Conservation (phyloP, 2,113 vertebrate species). For the Aegithalos caudatus region DNA sequence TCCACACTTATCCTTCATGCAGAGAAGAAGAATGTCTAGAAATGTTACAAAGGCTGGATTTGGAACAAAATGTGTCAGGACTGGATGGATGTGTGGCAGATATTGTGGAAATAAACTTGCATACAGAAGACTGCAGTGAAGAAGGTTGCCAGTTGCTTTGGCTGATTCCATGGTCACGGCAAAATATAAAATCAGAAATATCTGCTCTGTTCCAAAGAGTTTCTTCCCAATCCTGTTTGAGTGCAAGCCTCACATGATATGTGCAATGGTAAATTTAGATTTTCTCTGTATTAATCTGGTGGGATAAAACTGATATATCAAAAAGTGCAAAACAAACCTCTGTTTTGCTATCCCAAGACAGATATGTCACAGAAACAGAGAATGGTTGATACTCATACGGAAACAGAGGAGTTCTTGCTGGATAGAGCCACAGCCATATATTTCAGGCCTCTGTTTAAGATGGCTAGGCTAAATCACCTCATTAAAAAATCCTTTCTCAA, state of each 20-base stretch:
- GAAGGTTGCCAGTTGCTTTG: neutral
- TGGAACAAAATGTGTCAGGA: neutral
- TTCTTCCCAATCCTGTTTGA: neutral
- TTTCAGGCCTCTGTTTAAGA: neutral
- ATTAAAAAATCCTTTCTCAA: neutral
- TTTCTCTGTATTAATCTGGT: neutral
- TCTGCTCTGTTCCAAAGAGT: neutral
- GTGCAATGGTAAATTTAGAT: neutral
- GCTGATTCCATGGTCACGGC: neutral
- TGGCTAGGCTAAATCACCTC: neutral
- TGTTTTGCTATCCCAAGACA: neutral
- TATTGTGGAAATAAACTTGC: neutral
- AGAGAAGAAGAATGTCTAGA: neutral
- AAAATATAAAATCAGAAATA: neutral
- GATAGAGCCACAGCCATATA: neutral
- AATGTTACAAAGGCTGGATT: neutral
- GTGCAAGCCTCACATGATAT: neutral
- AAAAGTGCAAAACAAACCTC: neutral
- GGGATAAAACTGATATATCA: neutral
- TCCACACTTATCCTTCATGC: neutral
- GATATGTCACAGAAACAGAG: neutral
- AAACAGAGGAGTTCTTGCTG: neutral
- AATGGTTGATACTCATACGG: fast-evolving
- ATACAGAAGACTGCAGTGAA: neutral
- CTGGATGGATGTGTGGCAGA: neutral